Evolutionary conservation across 2,797 vertebrate species (phyloP), one percentile per base, ranked within the genome.

Genomic region (Helicolenus hilgendorfi): DNA sequence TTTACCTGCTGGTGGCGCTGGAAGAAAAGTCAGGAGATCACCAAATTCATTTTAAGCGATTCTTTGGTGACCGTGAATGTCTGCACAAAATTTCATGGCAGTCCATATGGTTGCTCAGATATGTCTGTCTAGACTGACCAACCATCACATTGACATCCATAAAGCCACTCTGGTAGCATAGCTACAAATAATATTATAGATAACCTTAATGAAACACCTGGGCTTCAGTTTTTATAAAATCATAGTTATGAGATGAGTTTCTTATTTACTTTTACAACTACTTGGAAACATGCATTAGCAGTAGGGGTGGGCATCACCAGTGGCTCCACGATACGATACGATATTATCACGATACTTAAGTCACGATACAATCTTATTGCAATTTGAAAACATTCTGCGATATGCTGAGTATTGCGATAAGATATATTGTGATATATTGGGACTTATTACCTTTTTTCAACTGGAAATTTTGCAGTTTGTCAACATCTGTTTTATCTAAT

Each of bases 1-100:
- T 20, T 20, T 7, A 41, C 8, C 55, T 73, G 14, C 31, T 45
- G 20, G 8, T 49, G 31, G 38, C 0, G 5, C 14, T 0, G 0
- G 38, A 41, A 41, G 38, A 41, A 41, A 18, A 41, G 14, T 41
- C 38, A 15, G 38, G 14, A 14, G 38, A 41, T 41, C 38, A 41
- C 38, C 38, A 41, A 41, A 41, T 41, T 41, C 0, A 41, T 15
- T 41, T 41, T 0, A 14, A 36, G 41, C 38, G 9, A 38, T 56
- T 56, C 35, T 64, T 20, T 38, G 38, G 31, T 8, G 18, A 38
- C 1, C 0, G 18, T 65, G 1, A 31, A 56, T 41, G 38, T 55
- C 10, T 62, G 27, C 8, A 53, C 1, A 27, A 22, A 7, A 33
- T 36, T 20, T 38, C 3, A 14, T 26, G 7, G 22, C 10, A 36